Evolutionary conservation across 2,797 vertebrate species (phyloP), one percentile per base, ranked within the genome.

Genomic region (Stomatorhinus walkeri): DNA sequence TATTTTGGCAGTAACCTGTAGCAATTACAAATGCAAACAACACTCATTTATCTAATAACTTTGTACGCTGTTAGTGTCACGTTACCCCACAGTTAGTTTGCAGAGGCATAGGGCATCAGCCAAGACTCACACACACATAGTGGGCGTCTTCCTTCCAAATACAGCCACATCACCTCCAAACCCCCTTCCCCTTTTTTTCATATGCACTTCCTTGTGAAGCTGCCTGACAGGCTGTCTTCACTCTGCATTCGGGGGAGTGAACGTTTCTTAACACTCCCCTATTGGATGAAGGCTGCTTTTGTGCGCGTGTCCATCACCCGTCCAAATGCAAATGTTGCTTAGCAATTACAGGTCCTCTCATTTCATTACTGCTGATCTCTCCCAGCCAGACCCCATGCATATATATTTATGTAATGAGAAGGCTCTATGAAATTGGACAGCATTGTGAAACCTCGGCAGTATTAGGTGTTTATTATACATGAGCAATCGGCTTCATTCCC

Each of bases 291-390:
- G 76, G 40, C 40, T 81, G 76, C 76, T 46, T 72, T 72, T 72
- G 68, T 72, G 68, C 28, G 68, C 5, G 28, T 19, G 68, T 72
- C 68, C 68, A 46, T 81, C 76, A 81, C 76, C 76, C 28, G 7
- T 81, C 76, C 36, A 81, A 81, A 43, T 85, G 81, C 46, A 49
- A 85, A 85, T 85, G 43, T 10, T 85, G 4, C 81, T 24, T 48
- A 51, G 81, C 40, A 49, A 51, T 85, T 49, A 85, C 22, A 51
- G 22, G 81, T 85, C 81, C 22, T 85, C 43, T n/a, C 81, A 85
- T 51, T 85, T 49, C 81, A 85, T 85, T 51, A 85, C n/a, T 7
- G 76, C 76, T 46, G 76, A 81, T 81, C 76, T 43, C 36, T 81
- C 36, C 76, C 40, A 81, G 76, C 36, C 76, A 43, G 36, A 16